Conservation (phyloP, 2,797 vertebrate genomes). For the Pangasius sanitwongsei region DNA sequence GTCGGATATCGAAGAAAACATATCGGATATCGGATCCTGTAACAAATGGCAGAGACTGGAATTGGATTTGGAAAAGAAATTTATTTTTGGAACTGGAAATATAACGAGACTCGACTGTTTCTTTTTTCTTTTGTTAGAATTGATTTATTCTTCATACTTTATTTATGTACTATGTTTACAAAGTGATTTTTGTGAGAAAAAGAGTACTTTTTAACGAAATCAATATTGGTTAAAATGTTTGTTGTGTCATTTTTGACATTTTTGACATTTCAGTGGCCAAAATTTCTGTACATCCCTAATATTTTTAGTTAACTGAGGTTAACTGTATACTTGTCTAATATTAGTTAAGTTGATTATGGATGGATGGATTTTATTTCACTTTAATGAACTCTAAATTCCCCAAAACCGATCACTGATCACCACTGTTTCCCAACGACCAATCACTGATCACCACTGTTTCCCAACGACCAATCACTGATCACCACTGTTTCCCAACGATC, state of each 20-base stretch:
- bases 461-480: not conserved
- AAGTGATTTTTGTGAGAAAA: not conserved
- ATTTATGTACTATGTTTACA: not conserved
- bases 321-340: not conserved
- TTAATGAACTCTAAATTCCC: not conserved
- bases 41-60: not conserved
- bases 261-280: too few relatives aligned
- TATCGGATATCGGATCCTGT: not conserved
- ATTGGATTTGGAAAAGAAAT: not conserved
- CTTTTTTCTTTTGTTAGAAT: not conserved
- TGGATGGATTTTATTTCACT: not conserved
- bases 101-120: not conserved
- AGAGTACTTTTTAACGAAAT: not conserved
- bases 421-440: not conserved
- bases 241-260: too few relatives aligned
- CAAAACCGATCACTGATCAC: not conserved
- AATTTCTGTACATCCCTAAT: too few relatives aligned
- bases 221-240: not conserved
- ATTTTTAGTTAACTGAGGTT: not conserved
- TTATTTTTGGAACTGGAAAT: not conserved
- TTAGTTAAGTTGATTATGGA: not conserved
- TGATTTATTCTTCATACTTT: not conserved
- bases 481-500: not conserved
- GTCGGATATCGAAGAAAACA: not conserved
- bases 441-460: not conserved